A percentile compares a stretch with the other conserved stretches of the same genome.
These are phyloP conservation scores for Polylopha cassiicola DNA, from an alignment of 2,888 invertebrate species.

Conservation along the genomic window DNA sequence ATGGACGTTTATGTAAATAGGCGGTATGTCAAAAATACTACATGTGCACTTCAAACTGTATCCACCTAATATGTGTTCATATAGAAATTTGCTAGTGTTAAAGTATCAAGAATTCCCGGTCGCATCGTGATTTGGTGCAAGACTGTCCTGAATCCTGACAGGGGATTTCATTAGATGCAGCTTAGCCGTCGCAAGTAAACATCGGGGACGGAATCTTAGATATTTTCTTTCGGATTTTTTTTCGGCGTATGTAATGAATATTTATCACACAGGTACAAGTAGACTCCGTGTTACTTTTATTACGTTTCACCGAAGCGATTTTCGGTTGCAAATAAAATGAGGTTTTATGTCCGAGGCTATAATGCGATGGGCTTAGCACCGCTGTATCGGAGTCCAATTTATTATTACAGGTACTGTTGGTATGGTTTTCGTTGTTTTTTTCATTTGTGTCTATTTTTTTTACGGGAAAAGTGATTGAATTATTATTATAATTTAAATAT, in stretches of 20 bases:
- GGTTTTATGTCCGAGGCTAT: too few species aligned
- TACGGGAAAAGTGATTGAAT: too few species aligned
- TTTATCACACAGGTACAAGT: constrained; percentile 38
- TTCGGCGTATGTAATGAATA: constrained; percentile 58
- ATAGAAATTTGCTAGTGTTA: neutral
- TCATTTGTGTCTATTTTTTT: too few species aligned
- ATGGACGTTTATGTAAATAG: too few species aligned
- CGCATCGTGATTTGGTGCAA: constrained; percentile 54
- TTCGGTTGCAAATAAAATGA: neutral
- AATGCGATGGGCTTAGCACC: too few species aligned
- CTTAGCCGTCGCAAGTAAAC: constrained; percentile 71
- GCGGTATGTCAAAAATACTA: too few species aligned
- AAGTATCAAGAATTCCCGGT: constrained; percentile 40
- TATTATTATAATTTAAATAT: too few species aligned
- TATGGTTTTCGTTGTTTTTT: too few species aligned
- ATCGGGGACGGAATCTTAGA: constrained; percentile 66
- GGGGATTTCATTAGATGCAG: constrained; percentile 77
- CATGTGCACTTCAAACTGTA: too few species aligned
- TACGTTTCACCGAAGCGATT: constrained; percentile 6
- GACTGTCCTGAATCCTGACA: constrained; percentile 70
- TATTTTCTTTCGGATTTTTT: constrained; percentile 63
- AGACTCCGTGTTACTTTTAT: constrained; percentile 14
- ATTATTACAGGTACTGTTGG: too few species aligned
- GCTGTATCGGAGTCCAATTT: too few species aligned
- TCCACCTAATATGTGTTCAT: too few species aligned